Evolutionary conservation across 2,113 vertebrate genomes (phyloP).

Genomic region (Glaucomys volans): DNA sequence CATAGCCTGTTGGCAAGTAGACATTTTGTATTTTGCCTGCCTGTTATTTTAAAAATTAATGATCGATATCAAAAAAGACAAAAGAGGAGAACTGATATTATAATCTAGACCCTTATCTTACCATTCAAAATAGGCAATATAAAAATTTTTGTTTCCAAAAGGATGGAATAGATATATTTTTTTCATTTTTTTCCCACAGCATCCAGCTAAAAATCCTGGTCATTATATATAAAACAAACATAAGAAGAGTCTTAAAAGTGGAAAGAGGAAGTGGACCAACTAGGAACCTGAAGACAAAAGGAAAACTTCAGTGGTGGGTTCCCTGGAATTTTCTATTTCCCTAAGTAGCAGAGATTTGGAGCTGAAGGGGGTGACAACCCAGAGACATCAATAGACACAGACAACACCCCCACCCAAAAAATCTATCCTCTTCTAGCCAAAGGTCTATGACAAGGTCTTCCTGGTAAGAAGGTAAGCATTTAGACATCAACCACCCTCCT

Average conservation of each 20-base stretch:
- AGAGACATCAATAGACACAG: not conserved
- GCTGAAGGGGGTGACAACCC: not conserved
- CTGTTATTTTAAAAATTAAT: constrained; percentile 28
- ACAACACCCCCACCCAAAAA: not conserved
- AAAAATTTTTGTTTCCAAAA: not conserved
- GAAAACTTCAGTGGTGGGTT: not conserved
- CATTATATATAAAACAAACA: not conserved
- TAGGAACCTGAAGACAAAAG: not conserved
- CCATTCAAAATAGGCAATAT: not conserved
- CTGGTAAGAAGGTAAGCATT: not conserved
- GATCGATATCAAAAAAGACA: not conserved
- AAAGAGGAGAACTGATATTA: not conserved
- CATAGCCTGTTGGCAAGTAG: not conserved
- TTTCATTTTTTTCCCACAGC: not conserved
- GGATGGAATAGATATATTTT: not conserved
- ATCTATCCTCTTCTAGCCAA: not conserved
- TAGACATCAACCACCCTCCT: not conserved
- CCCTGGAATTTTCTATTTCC: not conserved
- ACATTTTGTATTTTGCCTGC: not conserved
- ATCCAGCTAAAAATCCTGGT: not conserved
- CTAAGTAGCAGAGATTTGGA: not conserved
- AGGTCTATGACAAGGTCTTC: not conserved
- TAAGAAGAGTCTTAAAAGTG: not conserved
- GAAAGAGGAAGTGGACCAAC: not conserved
- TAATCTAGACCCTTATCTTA: not conserved